Conservation (phyloP, 2,888 invertebrate genomes). For the Drosophila neotestacea region DNA sequence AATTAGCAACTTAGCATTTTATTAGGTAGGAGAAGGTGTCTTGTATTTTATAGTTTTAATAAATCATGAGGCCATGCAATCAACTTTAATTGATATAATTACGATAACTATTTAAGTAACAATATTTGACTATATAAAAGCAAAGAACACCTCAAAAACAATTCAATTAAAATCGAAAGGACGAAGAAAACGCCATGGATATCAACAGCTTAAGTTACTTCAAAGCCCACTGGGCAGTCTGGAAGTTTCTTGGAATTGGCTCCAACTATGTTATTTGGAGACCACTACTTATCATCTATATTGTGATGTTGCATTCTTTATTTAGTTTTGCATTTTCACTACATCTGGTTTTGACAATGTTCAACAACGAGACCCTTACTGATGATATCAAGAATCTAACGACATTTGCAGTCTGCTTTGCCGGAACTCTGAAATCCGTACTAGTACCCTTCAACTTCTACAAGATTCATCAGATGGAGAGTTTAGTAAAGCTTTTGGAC, state of each 20-base stretch:
- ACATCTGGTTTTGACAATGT: slow-evolving; percentile 65
- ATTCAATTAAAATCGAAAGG: background rate
- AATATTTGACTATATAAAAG: background rate
- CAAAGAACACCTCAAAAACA: too few relatives aligned
- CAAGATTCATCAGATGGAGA: slow-evolving; percentile 55
- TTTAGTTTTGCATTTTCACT: slow-evolving; percentile 68
- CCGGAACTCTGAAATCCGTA: slow-evolving; percentile 61
- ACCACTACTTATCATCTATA: slow-evolving; percentile 34
- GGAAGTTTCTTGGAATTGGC: slow-evolving; percentile 58
- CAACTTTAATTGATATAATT: slow-evolving; percentile 14
- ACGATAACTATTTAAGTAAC: background rate
- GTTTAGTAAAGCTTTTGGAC: slow-evolving; percentile 61
- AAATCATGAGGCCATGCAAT: background rate
- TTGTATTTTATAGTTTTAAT: background rate
- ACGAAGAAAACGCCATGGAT: background rate
- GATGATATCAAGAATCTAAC: slow-evolving; percentile 71
- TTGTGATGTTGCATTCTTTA: slow-evolving; percentile 38
- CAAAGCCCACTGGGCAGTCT: slow-evolving; percentile 58
- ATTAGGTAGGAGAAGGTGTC: background rate
- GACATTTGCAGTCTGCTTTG: slow-evolving; percentile 48
- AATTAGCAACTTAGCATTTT: background rate
- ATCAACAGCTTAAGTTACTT: slow-evolving; percentile 41
- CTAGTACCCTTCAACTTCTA: slow-evolving; percentile 54
- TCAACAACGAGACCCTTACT: slow-evolving; percentile 50
- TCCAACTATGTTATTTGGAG: slow-evolving; percentile 1